Evolutionary conservation across 2,797 vertebrate genomes (phyloP), one percentile per base, ranked within the genome.

Genomic region (Pipistrellus nathusii): DNA sequence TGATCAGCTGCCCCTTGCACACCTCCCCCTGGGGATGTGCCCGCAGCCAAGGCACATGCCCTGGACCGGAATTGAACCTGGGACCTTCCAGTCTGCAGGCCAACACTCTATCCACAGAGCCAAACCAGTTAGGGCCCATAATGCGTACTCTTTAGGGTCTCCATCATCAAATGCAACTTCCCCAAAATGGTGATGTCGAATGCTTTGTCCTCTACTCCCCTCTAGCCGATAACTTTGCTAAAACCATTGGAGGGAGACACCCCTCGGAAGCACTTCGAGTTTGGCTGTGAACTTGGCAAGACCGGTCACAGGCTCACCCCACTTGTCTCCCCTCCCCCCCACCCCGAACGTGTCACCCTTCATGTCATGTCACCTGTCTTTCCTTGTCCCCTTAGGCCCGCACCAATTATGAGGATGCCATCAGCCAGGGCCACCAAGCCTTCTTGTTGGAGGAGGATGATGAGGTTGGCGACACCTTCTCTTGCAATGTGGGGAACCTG

Each of bases 381-480:
- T 92, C 59, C 11, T 12, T 82, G 23, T 44, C 44, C 78, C 32
- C 27, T 1, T 32, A 98, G 98, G 97, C 96, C 25, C 75, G 93
- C 0, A 18, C 62, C 27, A 82, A 57, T 8, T 98, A 98, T 0
- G 95, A 98, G 10, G 88, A 96, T 21, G 97, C 96, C 17, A 41
- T 98, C 17, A 95, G 82, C 3, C 84, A 96, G 59, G 97, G 97
- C 23, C 97, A 96, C 44, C 96, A 98, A 96, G 98, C 98, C 30
- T 99, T 99, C 96, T 96, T 99, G 0, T 85, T 99, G 96, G 98
- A 98, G 96, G 98, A 99, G 96, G 98, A 98, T 13, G 94, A 97
- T 0, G 91, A 97, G 97, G 11, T 15, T 10, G 55, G 55, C 55
- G 99, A 99, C 81, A 97, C 99, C 62, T 98, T 98, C 94, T 95